These are phyloP conservation scores for Geotrupes spiniger DNA, from an alignment of 2,888 invertebrate species.

Conservation along the genomic window DNA sequence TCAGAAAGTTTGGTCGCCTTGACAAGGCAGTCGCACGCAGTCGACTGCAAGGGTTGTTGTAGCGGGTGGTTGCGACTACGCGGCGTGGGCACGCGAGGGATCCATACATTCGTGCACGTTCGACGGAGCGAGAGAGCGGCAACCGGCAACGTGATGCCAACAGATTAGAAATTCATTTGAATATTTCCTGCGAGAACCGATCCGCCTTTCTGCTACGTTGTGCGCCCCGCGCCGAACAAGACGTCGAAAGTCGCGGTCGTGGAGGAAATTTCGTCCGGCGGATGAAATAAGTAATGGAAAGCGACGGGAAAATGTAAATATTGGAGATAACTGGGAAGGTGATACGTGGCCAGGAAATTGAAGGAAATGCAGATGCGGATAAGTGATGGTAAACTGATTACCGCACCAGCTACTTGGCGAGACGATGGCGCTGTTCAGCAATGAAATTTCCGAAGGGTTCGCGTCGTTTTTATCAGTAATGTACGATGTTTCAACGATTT, in stretches of 20 bases:
- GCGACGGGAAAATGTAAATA: constrained; percentile 37
- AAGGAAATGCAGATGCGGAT: constrained; percentile 42
- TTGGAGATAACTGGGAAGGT: constrained; percentile 35
- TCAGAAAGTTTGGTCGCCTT: constrained; percentile 26
- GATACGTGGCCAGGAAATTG: constrained; percentile 37
- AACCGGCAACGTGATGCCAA: constrained; percentile 25
- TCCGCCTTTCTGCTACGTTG: constrained; percentile 1
- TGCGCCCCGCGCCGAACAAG: neutral
- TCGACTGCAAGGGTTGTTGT: constrained; percentile 30
- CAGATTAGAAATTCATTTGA: constrained; percentile 55
- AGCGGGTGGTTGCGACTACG: constrained; percentile 24
- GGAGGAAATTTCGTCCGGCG: constrained; percentile 15
- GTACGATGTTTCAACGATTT: too few relatives aligned
- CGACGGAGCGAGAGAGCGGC: constrained; percentile 4
- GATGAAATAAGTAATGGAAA: constrained; percentile 30
- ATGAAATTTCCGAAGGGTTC: constrained; percentile 12
- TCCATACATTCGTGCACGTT: constrained; percentile 7
- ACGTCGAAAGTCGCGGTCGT: constrained; percentile 6
- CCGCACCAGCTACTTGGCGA: constrained; percentile 21
- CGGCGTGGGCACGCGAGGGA: constrained; percentile 22
- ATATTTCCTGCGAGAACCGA: constrained; percentile 47
- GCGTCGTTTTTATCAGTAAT: too few relatives aligned
- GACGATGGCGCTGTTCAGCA: constrained; percentile 14
- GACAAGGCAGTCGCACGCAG: constrained; percentile 27
- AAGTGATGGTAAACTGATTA: constrained; percentile 42